Base-by-base conservation (phyloP, 2,888 invertebrate genomes). In the Allacma fusca region DNA sequence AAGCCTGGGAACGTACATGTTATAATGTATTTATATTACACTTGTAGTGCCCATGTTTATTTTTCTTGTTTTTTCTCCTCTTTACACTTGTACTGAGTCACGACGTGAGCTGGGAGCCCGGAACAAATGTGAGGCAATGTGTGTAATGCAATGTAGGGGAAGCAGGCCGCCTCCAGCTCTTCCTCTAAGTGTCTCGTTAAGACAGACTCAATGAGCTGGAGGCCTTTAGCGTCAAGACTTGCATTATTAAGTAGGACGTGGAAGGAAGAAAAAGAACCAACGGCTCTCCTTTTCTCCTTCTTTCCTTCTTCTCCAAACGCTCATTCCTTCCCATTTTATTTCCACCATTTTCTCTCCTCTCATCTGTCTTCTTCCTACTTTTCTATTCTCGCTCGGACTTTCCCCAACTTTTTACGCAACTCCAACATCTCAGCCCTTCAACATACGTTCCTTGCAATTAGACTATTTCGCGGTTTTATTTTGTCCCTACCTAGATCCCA, bases 121-220 rank as follows among this genome's bases (percentile, higher is more conserved):
- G 34, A 34, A 34, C 34, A 34, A 34, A 34, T 34, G 34, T 34
- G 9, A 34, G 34, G 34, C n/a, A n/a, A n/a, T n/a, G 7, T 40
- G 5, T 40, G 40, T 40, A 9, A 9, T 9, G 40, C 5, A 40
- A 40, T 13, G 40, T 40, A 40, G 40, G 13, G 40, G 40, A 40
- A 40, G 7, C 40, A 40, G 13, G 40, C 40, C 5, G 12, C 43
- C 40, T 67, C 67, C 28, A 21, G 64, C 24, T 62, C 24, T 62
- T 16, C 26, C 62, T 62, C 62, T 76, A 78, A 78, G 78, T 78
- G 78, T 78, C 76, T 78, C 76, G 78, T 78, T 78, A 78, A 78
- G 76, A 78, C 59, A 73, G 75, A 64, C 76, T 75, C 76, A 78
- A 78, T 78, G 78, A 78, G 78, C 78, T 76, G 73, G 68, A 76